A percentile compares a stretch with the other conserved stretches of the same genome.
These are phyloP conservation scores for Agrochola circellaris DNA, from an alignment of 2,888 invertebrate species.

Conservation along the genomic window DNA sequence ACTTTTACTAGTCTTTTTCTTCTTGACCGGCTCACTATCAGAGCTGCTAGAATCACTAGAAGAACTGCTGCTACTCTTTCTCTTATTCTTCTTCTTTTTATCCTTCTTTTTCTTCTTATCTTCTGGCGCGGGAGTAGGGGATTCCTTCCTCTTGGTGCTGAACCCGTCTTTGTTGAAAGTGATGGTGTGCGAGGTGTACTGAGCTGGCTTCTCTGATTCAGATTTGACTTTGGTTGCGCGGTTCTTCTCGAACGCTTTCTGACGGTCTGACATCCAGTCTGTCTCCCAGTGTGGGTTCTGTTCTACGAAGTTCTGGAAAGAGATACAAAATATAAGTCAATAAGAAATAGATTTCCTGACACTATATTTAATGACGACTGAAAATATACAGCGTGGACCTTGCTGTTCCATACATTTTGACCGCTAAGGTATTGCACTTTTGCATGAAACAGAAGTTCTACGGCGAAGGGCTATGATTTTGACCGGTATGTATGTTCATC, in stretches of 20 bases:
- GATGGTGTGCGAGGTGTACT: constrained; percentile 86
- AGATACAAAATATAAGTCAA: not conserved
- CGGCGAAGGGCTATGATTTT: no score
- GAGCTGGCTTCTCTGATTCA: constrained; percentile 75
- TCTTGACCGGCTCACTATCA: constrained; percentile 87
- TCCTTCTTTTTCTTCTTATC: constrained; percentile 86
- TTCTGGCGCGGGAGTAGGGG: constrained; percentile 70
- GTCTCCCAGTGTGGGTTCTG: constrained; percentile 97
- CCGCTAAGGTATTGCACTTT: no score
- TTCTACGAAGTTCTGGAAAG: constrained; percentile 93
- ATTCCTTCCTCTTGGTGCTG: constrained; percentile 83
- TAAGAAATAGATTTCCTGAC: not conserved
- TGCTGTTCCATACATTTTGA: no score
- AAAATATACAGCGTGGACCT: not conserved
- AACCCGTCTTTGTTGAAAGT: constrained; percentile 88
- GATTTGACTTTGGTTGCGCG: constrained; percentile 74
- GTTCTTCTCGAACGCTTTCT: constrained; percentile 92
- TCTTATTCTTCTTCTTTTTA: constrained; percentile 89
- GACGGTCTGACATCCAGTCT: constrained; percentile 96
- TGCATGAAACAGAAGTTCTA: no score
- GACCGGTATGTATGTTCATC: no score
- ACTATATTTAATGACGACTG: not conserved
- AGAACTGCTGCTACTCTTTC: constrained; percentile 82
- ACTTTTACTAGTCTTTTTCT: constrained; percentile 88
- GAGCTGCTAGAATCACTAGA: constrained; percentile 76